Conservation (phyloP, 2,797 vertebrate species). For the Chiloscyllium punctatum region DNA sequence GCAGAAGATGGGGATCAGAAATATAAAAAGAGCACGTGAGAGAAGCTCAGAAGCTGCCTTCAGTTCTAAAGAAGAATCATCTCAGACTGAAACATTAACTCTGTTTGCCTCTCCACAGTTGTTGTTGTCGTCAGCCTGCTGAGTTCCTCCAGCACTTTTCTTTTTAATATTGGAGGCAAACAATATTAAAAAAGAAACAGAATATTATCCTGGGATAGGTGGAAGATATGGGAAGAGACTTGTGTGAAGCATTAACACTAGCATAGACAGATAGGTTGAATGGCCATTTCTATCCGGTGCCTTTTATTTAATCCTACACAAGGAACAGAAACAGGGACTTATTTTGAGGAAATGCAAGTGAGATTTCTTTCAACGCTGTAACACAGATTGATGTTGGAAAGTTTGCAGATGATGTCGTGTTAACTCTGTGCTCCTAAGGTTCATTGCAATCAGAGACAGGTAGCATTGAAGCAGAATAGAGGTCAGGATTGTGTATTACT, state of each 20-base stretch:
- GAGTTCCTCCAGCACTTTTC: no score
- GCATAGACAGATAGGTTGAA: neutral
- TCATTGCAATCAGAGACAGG: neutral
- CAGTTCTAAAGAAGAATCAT: no score
- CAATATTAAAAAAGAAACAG: neutral
- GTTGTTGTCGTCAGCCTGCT: no score
- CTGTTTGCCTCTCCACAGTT: no score
- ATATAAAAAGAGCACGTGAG: no score
- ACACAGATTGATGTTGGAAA: neutral
- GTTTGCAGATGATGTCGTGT: neutral
- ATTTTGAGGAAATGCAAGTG: neutral
- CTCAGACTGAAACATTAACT: no score
- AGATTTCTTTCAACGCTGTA: neutral
- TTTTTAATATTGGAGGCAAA: no score
- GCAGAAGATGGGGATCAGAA: no score
- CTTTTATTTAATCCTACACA: neutral
- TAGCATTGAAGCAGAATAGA: constrained; percentile 1
- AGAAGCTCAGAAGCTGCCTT: no score
- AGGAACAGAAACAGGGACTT: neutral
- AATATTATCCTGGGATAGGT: neutral
- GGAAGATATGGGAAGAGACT: neutral
- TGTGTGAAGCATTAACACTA: neutral
- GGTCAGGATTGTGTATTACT: neutral
- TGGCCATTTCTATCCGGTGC: neutral
- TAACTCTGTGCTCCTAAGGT: neutral